These are phyloP conservation scores for Caenorhabditis drosophilae DNA, from an alignment of 2,888 invertebrate genomes.

Conservation along the genomic window DNA sequence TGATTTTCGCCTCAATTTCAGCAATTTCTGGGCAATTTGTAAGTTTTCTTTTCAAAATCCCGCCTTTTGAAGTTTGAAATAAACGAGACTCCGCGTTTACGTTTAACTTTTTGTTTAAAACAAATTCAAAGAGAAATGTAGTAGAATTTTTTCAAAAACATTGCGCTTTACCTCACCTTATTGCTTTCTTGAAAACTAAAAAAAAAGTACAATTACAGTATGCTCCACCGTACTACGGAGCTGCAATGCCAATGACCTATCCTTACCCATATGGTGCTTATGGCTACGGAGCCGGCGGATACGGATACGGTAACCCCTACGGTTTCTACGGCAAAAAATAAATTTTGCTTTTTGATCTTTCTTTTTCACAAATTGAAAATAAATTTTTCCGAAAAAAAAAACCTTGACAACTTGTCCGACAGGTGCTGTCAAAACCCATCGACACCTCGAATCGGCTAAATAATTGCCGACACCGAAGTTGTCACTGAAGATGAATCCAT, in stretches of 20 bases:
- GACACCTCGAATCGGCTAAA: constrained; percentile 52
- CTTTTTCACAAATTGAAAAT: no score
- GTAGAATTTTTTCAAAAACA: no score
- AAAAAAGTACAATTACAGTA: constrained; percentile 2
- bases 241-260: no score
- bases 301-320: constrained; percentile 26
- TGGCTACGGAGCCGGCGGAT: constrained; percentile 10
- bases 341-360: constrained; percentile 8
- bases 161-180: no score
- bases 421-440: constrained; percentile 62
- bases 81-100: no score
- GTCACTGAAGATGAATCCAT: constrained; percentile 46
- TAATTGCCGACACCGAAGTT: constrained; percentile 48
- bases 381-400: neutral
- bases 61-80: no score
- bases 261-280: constrained; percentile 8
- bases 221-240: constrained; percentile 8
- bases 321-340: constrained; percentile 36
- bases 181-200: neutral
- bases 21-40: neutral
- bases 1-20: neutral
- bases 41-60: neutral
- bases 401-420: constrained; percentile 61
- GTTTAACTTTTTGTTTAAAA: no score
- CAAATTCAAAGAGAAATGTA: no score